These are phyloP conservation scores for Bryconaethiops microstoma DNA, from an alignment of 2,797 vertebrate genomes.

Conservation along the genomic window DNA sequence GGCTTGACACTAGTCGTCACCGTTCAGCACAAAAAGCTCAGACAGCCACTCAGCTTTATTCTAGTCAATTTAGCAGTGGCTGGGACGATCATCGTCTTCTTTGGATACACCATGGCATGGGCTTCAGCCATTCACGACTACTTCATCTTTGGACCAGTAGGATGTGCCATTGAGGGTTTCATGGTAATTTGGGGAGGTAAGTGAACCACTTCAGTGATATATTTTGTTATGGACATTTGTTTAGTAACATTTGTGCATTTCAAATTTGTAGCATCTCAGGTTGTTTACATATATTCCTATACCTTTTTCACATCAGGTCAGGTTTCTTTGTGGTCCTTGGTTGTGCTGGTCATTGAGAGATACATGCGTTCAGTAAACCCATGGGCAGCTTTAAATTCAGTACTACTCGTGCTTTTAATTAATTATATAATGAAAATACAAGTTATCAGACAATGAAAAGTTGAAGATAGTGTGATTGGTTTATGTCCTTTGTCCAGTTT, in stretches of 20 bases:
- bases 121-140: constrained; percentile 75
- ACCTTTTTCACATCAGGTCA: constrained; percentile 57
- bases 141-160: constrained; percentile 74
- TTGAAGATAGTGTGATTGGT: not conserved
- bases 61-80: constrained; percentile 82
- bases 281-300: no score
- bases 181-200: constrained; percentile 81
- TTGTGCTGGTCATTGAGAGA: constrained; percentile 75
- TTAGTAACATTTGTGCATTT: not conserved
- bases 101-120: constrained; percentile 83
- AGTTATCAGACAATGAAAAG: not conserved
- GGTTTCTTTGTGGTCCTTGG: constrained; percentile 73
- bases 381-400: constrained; percentile 85
- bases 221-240: no score
- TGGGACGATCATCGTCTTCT: constrained; percentile 78
- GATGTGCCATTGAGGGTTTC: constrained; percentile 79
- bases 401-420: constrained; percentile 61
- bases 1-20: constrained; percentile 77
- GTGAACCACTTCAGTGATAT: not conserved
- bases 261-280: not conserved
- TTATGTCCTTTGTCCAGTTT: not conserved
- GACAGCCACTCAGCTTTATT: constrained; percentile 82
- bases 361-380: constrained; percentile 84
- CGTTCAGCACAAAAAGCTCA: constrained; percentile 82
- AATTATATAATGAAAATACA: not conserved